A percentile compares a stretch with the other conserved stretches of the same genome.
Conservation (phyloP, 2,888 invertebrate species). For the Sesia apiformis region DNA sequence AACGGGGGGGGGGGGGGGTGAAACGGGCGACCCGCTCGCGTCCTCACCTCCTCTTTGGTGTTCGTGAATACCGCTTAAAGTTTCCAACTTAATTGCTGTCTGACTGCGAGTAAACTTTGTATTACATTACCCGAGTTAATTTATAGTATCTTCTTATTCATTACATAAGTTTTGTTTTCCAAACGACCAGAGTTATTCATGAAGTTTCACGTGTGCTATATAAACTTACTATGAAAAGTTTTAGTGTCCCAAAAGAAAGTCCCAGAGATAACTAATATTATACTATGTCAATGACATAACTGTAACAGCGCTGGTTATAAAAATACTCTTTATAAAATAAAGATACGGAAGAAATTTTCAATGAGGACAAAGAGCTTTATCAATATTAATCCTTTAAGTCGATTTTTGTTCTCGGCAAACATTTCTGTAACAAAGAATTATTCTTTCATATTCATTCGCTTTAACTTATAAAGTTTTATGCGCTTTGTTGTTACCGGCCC, state of each 20-base stretch:
- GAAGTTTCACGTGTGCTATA: neutral
- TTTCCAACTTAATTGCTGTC: constrained; percentile 69
- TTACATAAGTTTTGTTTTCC: constrained; percentile 50
- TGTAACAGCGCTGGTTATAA: no score
- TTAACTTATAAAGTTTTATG: no score
- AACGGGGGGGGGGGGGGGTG: constrained; percentile 37
- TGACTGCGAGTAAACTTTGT: constrained; percentile 69
- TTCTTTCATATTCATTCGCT: no score
- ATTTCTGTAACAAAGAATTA: no score
- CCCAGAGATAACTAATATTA: no score
- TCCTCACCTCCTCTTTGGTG: constrained; percentile 45
- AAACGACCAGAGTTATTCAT: constrained; percentile 9
- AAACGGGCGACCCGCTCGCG: constrained; percentile 9
- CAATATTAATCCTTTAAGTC: no score
- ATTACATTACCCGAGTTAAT: constrained; percentile 68
- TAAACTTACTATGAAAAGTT: neutral
- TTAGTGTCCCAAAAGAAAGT: neutral
- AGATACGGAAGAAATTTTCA: no score
- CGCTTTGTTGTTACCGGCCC: no score
- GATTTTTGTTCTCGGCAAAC: no score
- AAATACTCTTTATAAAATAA: no score
- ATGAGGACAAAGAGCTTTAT: no score
- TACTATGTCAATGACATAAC: no score
- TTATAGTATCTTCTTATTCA: constrained; percentile 68
- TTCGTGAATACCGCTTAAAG: constrained; percentile 67